Evolutionary conservation across 1,140 invertebrate species (phyloP), one percentile per base, ranked within the genome.

Genomic region (Cherax quadricarinatus): DNA sequence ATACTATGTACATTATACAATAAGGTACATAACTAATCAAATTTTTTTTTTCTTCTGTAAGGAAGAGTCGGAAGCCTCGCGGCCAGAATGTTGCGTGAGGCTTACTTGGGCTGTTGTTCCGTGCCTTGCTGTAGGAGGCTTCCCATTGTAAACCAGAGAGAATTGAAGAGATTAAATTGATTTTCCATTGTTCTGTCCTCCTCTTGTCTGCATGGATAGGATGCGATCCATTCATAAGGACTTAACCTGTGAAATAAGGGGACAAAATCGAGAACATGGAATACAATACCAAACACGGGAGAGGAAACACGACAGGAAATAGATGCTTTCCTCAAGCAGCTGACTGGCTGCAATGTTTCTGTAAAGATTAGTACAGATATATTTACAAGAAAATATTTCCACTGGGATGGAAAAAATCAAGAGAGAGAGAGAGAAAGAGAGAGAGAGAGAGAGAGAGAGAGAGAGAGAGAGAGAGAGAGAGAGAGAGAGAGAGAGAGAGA

Each of bases 151-250:
- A 96, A 96, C 95, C 95, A 96, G 3, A 98, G 96, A 4, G 97
- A 97, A 95, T 98, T 98, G 53, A 96, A 96, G 18, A 98, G 95
- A 24, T 96, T 97, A 95, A 98, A 98, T 94, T 98, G 97, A 95
- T 98, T 98, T 93, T 97, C 96, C 6, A 98, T 95, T 85, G 96
- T 96, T 53, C 96, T 96, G 0, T 97, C 97, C 93, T 97, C 97
- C 94, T 97, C 96, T 75, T 96, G 96, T 94, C 97, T 93, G 89
- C 97, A 98, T 1, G 98, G 97, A 95, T 98, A 0, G 97, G 97
- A 95, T 97, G 97, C 97, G 93, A 96, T 96, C 98, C 98, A 98
- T 96, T 98, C 97, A 70, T 96, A 96, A 0, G 97, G 97, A 93
- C 96, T 97, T 86, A 98, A 95, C 91, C 97, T 94, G 92, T 18